A percentile compares a stretch with the other conserved stretches of the same genome.
phyloP scores from a whole-genome alignment of 2,113 vertebrate species.

The Lamprologus ornatipinnis region DNA sequence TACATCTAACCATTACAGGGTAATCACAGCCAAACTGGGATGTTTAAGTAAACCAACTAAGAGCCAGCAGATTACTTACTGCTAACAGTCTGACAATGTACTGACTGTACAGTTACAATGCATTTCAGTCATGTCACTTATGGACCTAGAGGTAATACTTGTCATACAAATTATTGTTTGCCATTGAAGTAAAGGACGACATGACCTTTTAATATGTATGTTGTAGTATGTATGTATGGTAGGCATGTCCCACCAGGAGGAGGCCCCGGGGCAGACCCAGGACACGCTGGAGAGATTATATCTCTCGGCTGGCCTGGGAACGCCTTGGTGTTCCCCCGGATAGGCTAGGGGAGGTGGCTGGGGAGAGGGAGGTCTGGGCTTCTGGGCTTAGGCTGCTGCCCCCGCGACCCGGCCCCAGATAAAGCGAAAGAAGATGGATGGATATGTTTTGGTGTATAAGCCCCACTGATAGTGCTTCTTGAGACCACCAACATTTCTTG shows the following conservation, averaged over 20 bases:
- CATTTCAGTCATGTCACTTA: neutral
- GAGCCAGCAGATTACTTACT: neutral
- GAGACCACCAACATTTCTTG: neutral
- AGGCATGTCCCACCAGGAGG: neutral
- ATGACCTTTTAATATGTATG: neutral
- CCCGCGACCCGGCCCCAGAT: fast-evolving
- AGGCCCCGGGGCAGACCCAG: neutral
- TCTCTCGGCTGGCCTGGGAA: neutral
- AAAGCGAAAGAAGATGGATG: neutral
- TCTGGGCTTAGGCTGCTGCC: neutral
- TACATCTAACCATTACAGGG: neutral
- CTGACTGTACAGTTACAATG: neutral
- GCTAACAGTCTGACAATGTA: neutral
- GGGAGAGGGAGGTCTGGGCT: neutral
- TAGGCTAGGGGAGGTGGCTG: neutral
- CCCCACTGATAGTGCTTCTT: neutral
- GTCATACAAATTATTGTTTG: neutral
- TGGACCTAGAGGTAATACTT: neutral
- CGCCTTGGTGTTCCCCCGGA: neutral
- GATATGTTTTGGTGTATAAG: neutral
- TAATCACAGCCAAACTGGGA: neutral
- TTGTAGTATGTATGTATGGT: neutral
- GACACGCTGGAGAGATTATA: neutral
- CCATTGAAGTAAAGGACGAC: neutral
- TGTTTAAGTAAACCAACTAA: neutral